phyloP scores from a whole-genome alignment of 2,113 vertebrate species.

The Tachysurus fulvidraco region DNA sequence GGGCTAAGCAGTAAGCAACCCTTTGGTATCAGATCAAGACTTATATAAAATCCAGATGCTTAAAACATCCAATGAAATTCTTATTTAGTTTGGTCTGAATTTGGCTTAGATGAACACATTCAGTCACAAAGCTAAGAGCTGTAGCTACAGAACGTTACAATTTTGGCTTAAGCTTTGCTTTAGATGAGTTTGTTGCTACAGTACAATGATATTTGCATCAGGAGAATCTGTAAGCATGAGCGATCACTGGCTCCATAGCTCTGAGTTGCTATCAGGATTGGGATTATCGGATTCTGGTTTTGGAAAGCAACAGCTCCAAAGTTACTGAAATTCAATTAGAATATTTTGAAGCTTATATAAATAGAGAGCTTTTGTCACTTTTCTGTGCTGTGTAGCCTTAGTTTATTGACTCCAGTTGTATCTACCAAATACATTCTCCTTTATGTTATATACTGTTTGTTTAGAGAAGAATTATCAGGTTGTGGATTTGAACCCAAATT shows the following conservation, averaged over 20 bases:
- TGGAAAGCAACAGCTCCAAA: slow-evolving; percentile 47
- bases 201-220: not conserved
- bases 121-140: not conserved
- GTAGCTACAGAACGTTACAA: not conserved
- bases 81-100: not conserved
- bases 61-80: not conserved
- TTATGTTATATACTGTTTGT: not conserved
- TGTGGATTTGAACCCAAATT: not conserved
- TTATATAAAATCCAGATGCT: too few relatives aligned
- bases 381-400: not conserved
- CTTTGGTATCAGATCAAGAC: not conserved
- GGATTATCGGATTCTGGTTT: not conserved
- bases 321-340: slow-evolving; percentile 77
- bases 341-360: slow-evolving; percentile 69
- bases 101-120: not conserved
- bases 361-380: slow-evolving; percentile 53
- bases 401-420: not conserved
- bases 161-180: not conserved
- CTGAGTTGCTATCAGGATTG: not conserved
- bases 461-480: not conserved
- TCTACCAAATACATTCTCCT: not conserved
- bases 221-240: not conserved
- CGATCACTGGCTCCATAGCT: not conserved
- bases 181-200: not conserved
- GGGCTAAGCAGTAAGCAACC: not conserved